Conservation (phyloP, 2,888 invertebrate genomes). For the Aporophyla lueneburgensis region DNA sequence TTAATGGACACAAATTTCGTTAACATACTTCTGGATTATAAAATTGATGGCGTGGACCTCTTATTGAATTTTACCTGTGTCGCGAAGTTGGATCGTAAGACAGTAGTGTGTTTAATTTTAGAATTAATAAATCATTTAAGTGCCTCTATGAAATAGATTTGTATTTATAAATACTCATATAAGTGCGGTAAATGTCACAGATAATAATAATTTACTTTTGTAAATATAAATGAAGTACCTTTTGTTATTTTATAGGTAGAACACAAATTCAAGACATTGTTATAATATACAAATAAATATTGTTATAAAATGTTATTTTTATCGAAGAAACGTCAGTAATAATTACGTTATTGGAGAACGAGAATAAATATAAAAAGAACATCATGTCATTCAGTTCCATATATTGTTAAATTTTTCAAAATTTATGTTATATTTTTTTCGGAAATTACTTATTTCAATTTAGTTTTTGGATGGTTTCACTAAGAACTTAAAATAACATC, state of each 20-base stretch:
- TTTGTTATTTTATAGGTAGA: conserved; percentile 66
- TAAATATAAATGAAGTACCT: conserved; percentile 81
- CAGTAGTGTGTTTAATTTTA: conserved; percentile 55
- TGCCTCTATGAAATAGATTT: conserved; percentile 69
- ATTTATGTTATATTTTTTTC: conserved; percentile 44
- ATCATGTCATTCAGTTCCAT: conserved; percentile 19
- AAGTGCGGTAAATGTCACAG: conserved; percentile 70
- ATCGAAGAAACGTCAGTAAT: conserved; percentile 46
- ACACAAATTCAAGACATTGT: conserved; percentile 60
- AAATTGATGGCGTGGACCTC: not conserved
- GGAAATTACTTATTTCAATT: conserved; percentile 45
- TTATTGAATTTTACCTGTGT: conserved; percentile 19
- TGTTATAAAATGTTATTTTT: conserved; percentile 63
- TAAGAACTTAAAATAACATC: conserved; percentile 29
- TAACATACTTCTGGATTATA: conserved; percentile 24
- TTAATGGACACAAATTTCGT: conserved; percentile 54
- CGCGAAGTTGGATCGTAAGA: conserved; percentile 3
- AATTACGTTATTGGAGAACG: conserved; percentile 21
- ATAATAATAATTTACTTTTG: conserved; percentile 71
- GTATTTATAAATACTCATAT: conserved; percentile 79
- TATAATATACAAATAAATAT: conserved; percentile 61
- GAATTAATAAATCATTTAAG: conserved; percentile 62
- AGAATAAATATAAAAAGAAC: conserved; percentile 2
- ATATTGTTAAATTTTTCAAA: conserved; percentile 47
- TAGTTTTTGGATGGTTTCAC: conserved; percentile 42